Conservation (phyloP, 2,113 vertebrate species). For the Orcinus orca region DNA sequence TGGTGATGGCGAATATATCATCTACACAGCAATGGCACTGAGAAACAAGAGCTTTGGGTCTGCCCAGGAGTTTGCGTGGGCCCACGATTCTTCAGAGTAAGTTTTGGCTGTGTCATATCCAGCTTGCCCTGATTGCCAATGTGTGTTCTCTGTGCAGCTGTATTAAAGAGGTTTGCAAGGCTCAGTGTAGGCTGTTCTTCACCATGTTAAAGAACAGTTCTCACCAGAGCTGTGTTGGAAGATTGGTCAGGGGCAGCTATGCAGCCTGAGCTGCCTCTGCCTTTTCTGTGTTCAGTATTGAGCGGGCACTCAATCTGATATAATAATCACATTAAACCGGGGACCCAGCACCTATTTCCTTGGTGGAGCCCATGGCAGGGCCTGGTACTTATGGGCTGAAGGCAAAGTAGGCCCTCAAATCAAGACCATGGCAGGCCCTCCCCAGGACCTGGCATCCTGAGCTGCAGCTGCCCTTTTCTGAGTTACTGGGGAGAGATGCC, state of each 20-base stretch:
- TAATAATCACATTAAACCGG: background rate
- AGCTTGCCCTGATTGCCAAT: background rate
- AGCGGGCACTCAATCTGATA: background rate
- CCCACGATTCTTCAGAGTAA: conserved; percentile 99
- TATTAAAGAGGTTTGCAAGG: background rate
- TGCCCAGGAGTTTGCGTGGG: conserved; percentile 98
- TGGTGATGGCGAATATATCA: conserved; percentile 98
- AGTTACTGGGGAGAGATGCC: background rate
- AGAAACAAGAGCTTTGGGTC: conserved; percentile 99
- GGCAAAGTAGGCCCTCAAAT: background rate
- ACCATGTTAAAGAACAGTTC: background rate
- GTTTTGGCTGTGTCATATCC: conserved; percentile 53
- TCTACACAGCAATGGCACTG: conserved; percentile 98
- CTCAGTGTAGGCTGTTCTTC: background rate
- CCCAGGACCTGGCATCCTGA: background rate
- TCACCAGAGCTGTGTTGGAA: background rate
- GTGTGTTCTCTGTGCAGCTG: background rate
- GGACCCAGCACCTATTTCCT: background rate
- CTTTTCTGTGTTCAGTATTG: background rate
- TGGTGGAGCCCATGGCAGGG: background rate
- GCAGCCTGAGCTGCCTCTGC: background rate
- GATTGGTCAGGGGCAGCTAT: background rate
- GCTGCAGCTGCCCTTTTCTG: background rate
- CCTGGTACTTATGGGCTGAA: background rate
- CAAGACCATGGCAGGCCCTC: background rate